These are phyloP conservation scores for Enteromius radiatus DNA, from an alignment of 2,797 vertebrate species.

Conservation along the genomic window DNA sequence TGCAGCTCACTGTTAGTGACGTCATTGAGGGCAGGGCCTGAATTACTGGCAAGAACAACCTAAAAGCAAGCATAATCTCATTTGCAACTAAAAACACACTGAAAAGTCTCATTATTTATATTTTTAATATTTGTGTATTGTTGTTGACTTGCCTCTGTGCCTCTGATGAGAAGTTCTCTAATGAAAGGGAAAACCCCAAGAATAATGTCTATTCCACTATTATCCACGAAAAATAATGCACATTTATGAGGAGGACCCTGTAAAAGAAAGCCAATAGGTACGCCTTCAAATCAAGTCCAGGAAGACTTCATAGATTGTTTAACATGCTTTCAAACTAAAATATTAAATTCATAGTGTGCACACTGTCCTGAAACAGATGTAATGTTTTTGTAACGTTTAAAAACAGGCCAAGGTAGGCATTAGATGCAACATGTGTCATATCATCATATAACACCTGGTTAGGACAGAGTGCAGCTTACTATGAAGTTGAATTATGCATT, in stretches of 20 bases:
- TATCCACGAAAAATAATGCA: constrained; percentile 99
- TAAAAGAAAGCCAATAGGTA: constrained; percentile 83
- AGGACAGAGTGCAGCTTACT: constrained; percentile 9
- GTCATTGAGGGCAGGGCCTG: constrained; percentile 93
- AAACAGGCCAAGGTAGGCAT: neutral
- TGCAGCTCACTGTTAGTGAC: constrained; percentile 95
- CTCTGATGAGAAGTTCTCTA: constrained; percentile 94
- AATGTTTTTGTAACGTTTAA: neutral
- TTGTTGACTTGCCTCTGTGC: constrained; percentile 90
- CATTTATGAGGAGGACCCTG: constrained; percentile 99
- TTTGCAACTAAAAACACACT: neutral
- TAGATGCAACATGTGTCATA: neutral
- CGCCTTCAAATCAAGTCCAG: constrained; percentile 59
- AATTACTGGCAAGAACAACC: constrained; percentile 98
- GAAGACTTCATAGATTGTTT: constrained; percentile 43
- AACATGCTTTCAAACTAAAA: constrained; percentile 51
- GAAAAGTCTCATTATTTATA: neutral
- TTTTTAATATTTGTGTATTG: neutral
- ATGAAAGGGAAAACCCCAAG: constrained; percentile 99
- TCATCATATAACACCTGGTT: neutral
- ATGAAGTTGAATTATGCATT: neutral
- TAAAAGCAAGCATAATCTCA: constrained; percentile 56
- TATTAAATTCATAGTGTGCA: neutral
- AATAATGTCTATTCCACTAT: constrained; percentile 99
- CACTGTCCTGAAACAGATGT: neutral